phyloP scores from a whole-genome alignment of 1,140 invertebrate genomes.

The Parasteatoda tepidariorum region DNA sequence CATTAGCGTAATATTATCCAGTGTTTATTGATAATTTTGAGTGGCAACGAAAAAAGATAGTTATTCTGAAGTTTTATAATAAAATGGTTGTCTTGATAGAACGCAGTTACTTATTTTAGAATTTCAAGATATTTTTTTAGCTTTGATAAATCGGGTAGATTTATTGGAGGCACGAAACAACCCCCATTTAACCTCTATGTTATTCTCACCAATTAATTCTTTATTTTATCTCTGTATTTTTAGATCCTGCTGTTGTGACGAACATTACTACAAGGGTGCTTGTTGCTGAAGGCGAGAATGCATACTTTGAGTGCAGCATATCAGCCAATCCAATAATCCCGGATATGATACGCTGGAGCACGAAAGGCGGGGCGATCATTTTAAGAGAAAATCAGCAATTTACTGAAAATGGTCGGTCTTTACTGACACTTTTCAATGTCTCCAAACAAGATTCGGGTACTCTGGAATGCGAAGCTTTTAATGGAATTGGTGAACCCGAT shows the following conservation, averaged over 20 bases:
- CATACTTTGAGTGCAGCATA: constrained; percentile 85
- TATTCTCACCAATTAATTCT: too few species aligned
- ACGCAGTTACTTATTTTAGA: too few species aligned
- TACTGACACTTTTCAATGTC: constrained; percentile 82
- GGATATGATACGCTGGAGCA: constrained; percentile 87
- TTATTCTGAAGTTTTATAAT: too few species aligned
- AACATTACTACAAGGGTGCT: constrained; percentile 81
- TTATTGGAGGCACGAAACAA: too few species aligned
- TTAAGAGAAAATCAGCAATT: constrained; percentile 76
- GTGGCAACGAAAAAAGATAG: too few species aligned
- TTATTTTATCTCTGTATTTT: constrained; percentile 64
- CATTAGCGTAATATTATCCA: too few species aligned
- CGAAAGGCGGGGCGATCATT: constrained; percentile 75
- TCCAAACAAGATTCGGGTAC: constrained; percentile 86
- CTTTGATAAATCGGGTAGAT: too few species aligned
- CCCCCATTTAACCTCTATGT: too few species aligned
- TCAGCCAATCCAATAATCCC: constrained; percentile 86
- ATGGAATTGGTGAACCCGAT: constrained; percentile 84
- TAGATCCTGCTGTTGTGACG: constrained; percentile 86
- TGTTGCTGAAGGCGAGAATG: constrained; percentile 82
- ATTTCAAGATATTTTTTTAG: too few species aligned
- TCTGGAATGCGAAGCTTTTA: constrained; percentile 90
- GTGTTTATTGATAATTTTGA: too few species aligned
- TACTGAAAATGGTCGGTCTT: constrained; percentile 76
- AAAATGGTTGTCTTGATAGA: too few species aligned